Evolutionary conservation across 1,140 invertebrate genomes (phyloP).

Genomic region (Protaetia brevitarsis): DNA sequence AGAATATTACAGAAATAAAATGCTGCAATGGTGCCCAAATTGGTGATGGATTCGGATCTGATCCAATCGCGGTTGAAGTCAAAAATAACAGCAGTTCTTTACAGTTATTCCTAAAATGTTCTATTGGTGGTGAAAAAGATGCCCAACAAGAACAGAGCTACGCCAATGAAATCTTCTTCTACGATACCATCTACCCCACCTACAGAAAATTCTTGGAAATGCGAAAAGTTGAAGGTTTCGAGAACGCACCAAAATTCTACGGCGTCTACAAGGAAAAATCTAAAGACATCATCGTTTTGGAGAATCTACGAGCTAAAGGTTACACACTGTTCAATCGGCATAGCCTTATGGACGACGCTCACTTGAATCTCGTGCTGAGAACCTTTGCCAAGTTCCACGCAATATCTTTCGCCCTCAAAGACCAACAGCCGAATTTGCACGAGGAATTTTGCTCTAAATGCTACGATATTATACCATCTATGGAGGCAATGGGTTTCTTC

Average conservation of each 20-base stretch:
- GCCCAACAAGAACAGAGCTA: neutral
- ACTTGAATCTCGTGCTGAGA: conserved; percentile 49
- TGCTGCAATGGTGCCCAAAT: neutral
- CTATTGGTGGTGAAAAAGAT: neutral
- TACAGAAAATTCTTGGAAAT: neutral
- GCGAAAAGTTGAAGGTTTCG: neutral
- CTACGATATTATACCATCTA: conserved; percentile 22
- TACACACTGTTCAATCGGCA: conserved; percentile 52
- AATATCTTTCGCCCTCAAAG: conserved; percentile 51
- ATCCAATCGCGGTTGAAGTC: neutral
- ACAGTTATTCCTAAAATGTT: neutral
- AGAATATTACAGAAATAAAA: neutral
- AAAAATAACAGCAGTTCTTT: neutral
- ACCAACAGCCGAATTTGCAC: conserved; percentile 42
- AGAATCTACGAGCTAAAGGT: conserved; percentile 51
- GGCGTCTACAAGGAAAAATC: conserved; percentile 40
- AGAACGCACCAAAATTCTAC: conserved; percentile 45
- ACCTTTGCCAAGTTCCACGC: conserved; percentile 57
- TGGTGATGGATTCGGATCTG: neutral
- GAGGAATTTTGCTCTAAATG: neutral
- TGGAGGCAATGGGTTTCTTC: conserved; percentile 37
- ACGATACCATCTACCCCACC: neutral
- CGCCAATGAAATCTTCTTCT: conserved; percentile 7
- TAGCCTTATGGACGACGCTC: conserved; percentile 46
- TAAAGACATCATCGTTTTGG: conserved; percentile 53